phyloP scores from a whole-genome alignment of 2,888 invertebrate genomes.

The Drosophila hamatofila region DNA sequence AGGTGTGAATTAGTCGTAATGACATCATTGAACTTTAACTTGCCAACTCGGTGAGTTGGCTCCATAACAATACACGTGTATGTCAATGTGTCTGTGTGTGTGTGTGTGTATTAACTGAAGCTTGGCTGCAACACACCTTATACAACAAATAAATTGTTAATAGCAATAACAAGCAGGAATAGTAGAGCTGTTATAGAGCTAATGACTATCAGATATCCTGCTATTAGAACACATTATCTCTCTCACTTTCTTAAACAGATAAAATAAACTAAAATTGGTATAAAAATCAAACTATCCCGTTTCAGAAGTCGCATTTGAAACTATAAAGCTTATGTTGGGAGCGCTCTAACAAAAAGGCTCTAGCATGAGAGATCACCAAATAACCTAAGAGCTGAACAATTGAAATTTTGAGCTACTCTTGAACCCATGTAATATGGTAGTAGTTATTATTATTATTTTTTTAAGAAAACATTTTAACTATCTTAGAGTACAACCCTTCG shows the following conservation, averaged over 20 bases:
- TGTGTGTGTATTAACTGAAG: constrained; percentile 64
- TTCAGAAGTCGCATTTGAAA: no score
- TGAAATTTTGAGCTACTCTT: no score
- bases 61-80: constrained; percentile 27
- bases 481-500: no score
- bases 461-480: no score
- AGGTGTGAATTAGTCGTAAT: constrained; percentile 82
- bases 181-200: constrained; percentile 1
- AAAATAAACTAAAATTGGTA: not conserved
- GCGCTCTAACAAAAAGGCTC: no score
- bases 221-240: not conserved
- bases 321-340: no score
- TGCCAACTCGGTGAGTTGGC: constrained; percentile 60
- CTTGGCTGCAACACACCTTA: constrained; percentile 74
- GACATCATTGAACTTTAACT: constrained; percentile 81
- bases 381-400: no score
- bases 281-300: no score
- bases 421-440: no score
- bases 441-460: no score
- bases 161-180: constrained; percentile 24
- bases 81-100: constrained; percentile 9
- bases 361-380: no score
- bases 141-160: constrained; percentile 44
- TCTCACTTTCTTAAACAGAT: not conserved
- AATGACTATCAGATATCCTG: constrained; percentile 24